Conservation (phyloP, 1,140 invertebrate species). For the Drosophila aff. region DNA sequence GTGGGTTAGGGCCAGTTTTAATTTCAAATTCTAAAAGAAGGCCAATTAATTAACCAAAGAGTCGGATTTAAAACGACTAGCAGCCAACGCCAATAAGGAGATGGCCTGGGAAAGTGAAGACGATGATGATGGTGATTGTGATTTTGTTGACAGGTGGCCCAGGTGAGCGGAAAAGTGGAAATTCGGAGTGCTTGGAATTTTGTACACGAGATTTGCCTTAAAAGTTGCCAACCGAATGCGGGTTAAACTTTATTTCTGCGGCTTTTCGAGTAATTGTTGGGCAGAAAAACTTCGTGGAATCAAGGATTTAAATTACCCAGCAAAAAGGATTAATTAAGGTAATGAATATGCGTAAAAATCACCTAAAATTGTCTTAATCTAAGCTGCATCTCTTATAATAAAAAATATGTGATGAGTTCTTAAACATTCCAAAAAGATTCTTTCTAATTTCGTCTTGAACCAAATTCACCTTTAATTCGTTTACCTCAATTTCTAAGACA, state of each 20-base stretch:
- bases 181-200: neutral
- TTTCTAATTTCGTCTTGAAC: neutral
- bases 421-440: too few relatives aligned
- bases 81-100: neutral
- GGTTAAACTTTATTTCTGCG: constrained; percentile 10
- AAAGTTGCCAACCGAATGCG: constrained; percentile 9
- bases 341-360: neutral
- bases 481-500: neutral
- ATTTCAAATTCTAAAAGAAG: constrained; percentile 75
- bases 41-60: constrained; percentile 76
- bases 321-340: neutral
- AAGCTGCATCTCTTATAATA: too few relatives aligned
- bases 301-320: neutral
- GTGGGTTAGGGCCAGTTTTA: constrained; percentile 60
- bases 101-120: constrained; percentile 13
- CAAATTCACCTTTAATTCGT: neutral
- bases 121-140: constrained; percentile 22
- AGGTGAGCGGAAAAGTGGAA: constrained; percentile 15
- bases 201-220: constrained; percentile 26
- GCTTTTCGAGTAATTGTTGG: constrained; percentile 5
- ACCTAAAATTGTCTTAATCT: too few relatives aligned
- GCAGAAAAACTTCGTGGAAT: neutral
- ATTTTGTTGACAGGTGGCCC: constrained; percentile 46
- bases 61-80: constrained; percentile 56
- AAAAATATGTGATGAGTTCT: too few relatives aligned